phyloP scores from a whole-genome alignment of 2,797 vertebrate species.

The Moxostoma hubbsi region DNA sequence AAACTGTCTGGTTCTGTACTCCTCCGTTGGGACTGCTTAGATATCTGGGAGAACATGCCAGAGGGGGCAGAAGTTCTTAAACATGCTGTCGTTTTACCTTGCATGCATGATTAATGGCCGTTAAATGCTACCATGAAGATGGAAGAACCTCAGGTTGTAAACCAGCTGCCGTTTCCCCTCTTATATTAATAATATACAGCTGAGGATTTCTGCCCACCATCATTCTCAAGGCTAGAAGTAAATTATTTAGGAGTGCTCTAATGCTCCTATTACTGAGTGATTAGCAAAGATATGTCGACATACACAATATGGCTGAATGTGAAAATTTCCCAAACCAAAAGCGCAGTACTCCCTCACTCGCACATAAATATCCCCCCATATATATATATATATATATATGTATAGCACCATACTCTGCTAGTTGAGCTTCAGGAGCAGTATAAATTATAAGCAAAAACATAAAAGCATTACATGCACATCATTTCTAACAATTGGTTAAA shows the following conservation, averaged over 20 bases:
- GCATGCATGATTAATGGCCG: conserved; percentile 53
- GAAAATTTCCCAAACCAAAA: neutral
- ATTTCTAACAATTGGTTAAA: neutral
- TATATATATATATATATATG: neutral
- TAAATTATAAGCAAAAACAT: no score
- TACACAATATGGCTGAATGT: neutral
- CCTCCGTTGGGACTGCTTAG: conserved; percentile 9
- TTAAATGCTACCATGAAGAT: conserved; percentile 38
- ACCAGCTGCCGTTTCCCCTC: conserved; percentile 33
- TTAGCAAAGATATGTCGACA: neutral
- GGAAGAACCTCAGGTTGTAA: conserved; percentile 33
- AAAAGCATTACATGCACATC: no score
- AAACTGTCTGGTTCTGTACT: conserved; percentile 17
- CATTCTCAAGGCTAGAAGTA: conserved; percentile 27
- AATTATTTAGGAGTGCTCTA: conserved; percentile 47
- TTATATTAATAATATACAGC: conserved; percentile 48
- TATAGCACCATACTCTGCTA: no score
- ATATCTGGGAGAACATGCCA: conserved; percentile 10
- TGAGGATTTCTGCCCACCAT: conserved; percentile 29
- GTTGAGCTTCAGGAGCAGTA: no score
- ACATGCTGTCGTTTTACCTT: conserved; percentile 13
- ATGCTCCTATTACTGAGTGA: conserved; percentile 1
- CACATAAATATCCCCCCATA: neutral
- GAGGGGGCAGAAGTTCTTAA: conserved; percentile 13
- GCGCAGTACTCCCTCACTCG: neutral